These are phyloP conservation scores for Sylvia atricapilla DNA, from an alignment of 2,113 vertebrate species.

Conservation along the genomic window DNA sequence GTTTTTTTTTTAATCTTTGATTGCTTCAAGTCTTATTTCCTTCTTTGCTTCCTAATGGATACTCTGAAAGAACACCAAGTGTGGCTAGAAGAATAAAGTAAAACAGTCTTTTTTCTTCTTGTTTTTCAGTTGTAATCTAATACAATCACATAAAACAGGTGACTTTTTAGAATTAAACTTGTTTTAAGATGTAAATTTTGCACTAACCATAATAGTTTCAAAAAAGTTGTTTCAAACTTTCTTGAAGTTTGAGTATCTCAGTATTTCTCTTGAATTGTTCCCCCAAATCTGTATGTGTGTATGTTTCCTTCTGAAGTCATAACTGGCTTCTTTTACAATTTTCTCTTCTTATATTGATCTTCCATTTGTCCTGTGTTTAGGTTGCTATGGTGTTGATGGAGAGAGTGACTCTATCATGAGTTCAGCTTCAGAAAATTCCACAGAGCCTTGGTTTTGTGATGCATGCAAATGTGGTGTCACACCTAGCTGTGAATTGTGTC, in stretches of 20 bases:
- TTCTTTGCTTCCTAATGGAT: not conserved
- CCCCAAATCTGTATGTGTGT: not conserved
- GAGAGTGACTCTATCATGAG: conserved; percentile 99
- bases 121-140: not conserved
- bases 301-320: not conserved
- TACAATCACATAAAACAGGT: not conserved
- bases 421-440: conserved; percentile 97
- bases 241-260: not conserved
- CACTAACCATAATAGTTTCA: not conserved
- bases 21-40: not conserved
- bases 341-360: not conserved
- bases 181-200: not conserved
- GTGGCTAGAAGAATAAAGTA: not conserved
- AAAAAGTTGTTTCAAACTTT: not conserved
- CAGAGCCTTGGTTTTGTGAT: conserved; percentile 98
- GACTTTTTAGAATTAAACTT: not conserved
- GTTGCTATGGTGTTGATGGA: conserved; percentile 97
- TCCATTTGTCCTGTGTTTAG: conserved; percentile 60
- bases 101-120: not conserved
- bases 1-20: not conserved
- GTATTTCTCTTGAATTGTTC: not conserved
- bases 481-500: conserved; percentile 95
- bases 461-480: conserved; percentile 96
- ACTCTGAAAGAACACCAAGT: not conserved
- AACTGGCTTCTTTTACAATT: not conserved